Conservation (phyloP, 2,888 invertebrate genomes). For the Perdita meconis region DNA sequence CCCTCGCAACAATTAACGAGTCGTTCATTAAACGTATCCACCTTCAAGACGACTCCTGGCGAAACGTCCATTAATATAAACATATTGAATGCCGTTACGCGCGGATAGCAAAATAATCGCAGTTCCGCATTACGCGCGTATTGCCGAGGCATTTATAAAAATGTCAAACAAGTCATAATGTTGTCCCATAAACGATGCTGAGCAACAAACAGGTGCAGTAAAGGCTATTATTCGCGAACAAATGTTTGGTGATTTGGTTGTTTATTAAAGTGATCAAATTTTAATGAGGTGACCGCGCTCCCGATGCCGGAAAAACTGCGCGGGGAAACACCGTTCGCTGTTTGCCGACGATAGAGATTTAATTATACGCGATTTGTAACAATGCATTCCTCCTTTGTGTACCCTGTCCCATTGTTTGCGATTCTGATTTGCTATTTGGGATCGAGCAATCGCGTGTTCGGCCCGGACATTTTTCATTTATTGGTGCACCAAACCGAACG, state of each 20-base stretch:
- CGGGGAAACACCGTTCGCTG: neutral
- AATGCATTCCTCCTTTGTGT: neutral
- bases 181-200: neutral
- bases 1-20: conserved; percentile 7
- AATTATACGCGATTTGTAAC: neutral
- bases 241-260: conserved; percentile 26
- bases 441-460: no score
- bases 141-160: no score
- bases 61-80: no score
- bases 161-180: conserved; percentile 4
- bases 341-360: neutral
- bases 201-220: neutral
- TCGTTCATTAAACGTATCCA: neutral
- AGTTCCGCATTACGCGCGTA: no score
- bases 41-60: neutral
- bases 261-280: conserved; percentile 18
- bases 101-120: no score
- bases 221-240: conserved; percentile 8
- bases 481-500: no score
- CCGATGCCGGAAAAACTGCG: neutral
- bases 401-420: neutral
- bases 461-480: no score
- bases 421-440: no score
- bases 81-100: no score
- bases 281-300: neutral